Conservation (phyloP, 2,797 vertebrate genomes). For the Bufotes viridis region DNA sequence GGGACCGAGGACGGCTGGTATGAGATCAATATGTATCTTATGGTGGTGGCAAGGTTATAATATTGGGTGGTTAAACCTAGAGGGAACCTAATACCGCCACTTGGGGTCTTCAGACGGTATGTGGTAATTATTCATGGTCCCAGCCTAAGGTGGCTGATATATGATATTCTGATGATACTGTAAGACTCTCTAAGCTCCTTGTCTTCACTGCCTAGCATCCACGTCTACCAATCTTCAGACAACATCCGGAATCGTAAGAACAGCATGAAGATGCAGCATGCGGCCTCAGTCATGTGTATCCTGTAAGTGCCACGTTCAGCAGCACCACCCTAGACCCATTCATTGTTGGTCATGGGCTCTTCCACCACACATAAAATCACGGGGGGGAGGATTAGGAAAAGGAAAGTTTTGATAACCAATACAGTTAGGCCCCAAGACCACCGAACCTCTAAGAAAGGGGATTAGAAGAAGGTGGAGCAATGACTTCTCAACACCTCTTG, state of each 20-base stretch:
- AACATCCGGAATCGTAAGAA: slow-evolving; percentile 98
- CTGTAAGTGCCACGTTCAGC: slow-evolving; percentile 80
- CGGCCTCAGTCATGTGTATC: slow-evolving; percentile 90
- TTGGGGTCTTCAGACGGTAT: not conserved
- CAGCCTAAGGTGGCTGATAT: not conserved
- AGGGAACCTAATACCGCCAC: not conserved
- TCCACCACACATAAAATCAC: too few species aligned
- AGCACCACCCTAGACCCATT: not conserved
- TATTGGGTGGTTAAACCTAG: not conserved
- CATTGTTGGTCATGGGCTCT: not conserved
- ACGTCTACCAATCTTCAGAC: slow-evolving; percentile 97
- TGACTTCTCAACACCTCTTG: not conserved
- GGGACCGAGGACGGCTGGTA: slow-evolving; percentile 98
- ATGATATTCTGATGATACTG: not conserved
- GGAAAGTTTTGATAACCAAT: not conserved
- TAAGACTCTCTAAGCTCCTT: not conserved
- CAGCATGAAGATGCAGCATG: slow-evolving; percentile 98
- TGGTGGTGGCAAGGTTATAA: not conserved
- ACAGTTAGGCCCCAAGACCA: not conserved
- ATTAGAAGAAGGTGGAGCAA: too few species aligned
- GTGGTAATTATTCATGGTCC: too few species aligned
- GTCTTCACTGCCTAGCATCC: slow-evolving; percentile 80
- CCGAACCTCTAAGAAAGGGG: too few species aligned
- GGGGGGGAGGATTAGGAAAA: too few species aligned
- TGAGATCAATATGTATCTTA: slow-evolving; percentile 30